Base-by-base conservation (phyloP, 2,113 vertebrate species). In the Motacilla alba region DNA sequence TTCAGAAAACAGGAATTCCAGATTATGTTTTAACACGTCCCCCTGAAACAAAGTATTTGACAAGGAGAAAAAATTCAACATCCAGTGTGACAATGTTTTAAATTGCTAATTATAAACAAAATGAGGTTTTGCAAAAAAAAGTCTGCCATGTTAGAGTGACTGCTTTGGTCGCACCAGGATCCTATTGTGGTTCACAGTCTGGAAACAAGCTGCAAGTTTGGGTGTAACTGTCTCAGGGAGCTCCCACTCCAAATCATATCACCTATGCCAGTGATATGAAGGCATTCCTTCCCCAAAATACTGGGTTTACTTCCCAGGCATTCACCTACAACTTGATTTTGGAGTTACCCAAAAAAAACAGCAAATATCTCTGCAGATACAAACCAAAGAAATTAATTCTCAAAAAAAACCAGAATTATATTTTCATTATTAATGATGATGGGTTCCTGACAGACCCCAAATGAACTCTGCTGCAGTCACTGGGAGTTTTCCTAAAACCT, bases 181-280 rank as follows among this genome's bases (percentile, higher is more conserved):
- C 13, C 24, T 52, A 2, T 2, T 37, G 41, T 39, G 7, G 30
- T 55, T 90, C 58, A 60, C 2, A 3, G 12, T 6, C 10, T 22
- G 53, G 70, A 49, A 89, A 62, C 14, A 7, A 22, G 10, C 30
- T 85, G 31, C 7, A 76, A 76, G 15, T 26, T 19, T 59, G 66
- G 15, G 20, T 75, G 13, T 26, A 30, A 72, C 18, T 55, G 21
- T 52, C 30, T 58, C 63, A 33, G 46, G 26, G n/a, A 68, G 10
- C 27, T 68, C 52, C 37, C 28, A 53, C 12, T 9, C 43, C 10
- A 77, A 86, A 77, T 4, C 35, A 28, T 9, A 39, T 49, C n/a
- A 19, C 10, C 41, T 62, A 37, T 2, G 20, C 11, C 1, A 0
- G 8, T 62, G 26, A 60, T 30, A 68, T 1, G 16, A 83, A 89